Evolutionary conservation across 30 jellyfish, hydroid and myxozoan genomes (phyloP), one percentile per base, ranked within the genome.

Genomic region (Aurelia sp.): DNA sequence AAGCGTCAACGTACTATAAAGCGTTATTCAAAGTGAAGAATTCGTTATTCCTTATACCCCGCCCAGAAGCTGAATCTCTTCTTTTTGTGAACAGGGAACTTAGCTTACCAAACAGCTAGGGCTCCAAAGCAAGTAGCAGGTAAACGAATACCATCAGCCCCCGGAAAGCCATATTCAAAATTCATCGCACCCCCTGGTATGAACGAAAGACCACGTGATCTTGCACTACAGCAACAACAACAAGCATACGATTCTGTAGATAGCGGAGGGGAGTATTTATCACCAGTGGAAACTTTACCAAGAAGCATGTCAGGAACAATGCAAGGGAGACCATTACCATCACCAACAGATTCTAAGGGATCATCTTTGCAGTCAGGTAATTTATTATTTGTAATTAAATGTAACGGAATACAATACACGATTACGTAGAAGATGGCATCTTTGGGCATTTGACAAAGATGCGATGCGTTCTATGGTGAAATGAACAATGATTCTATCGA

Each of bases 301-400:
- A 78, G 89, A 48, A 10, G 64, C 6, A 35, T 19, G 72, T 44
- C 55, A 44, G 55, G 15, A 44, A 55, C 89, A 48, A 78, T 78
- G 89, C 80, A 65, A 47, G 77, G 91, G 33, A 84, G 85, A 52
- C 84, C 82, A 19, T 59, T 84, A n/a, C 93, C 93, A 2, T 72
- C 87, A 12, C 88, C 93, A 4, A 16, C 88, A 18, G 93, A 66
- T 20, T 72, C 93, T 19, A 40, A 41, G 59, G 69, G 69, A 13
- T 59, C 69, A 4, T 59, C 69, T 59, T 8, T n/a, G 13, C 33
- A 12, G 16, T 59, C 69, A 59, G 69, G 69, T 59, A 59, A 59
- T 10, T 53, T 59, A 7, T 8, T 16, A 44, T 8, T 44, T 8
- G 55, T 8, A 38, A 38, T 38, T 38, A 7, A 38, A 38, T 38